phyloP scores from a whole-genome alignment of 2,797 vertebrate species.

The Labroides dimidiatus region DNA sequence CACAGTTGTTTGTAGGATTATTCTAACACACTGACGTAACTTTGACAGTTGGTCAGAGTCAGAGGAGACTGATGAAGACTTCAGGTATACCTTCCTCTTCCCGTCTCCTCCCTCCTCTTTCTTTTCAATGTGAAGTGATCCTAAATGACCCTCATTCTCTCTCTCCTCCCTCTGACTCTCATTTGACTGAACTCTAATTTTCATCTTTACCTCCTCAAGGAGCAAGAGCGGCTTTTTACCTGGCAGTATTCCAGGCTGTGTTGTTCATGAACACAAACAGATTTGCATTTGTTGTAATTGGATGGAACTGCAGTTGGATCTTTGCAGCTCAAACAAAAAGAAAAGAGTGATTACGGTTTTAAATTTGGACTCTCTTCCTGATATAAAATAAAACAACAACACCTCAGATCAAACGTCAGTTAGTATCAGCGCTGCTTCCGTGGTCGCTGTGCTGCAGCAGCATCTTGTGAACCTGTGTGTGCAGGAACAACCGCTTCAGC shows the following conservation, averaged over 20 bases:
- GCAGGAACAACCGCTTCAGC: constrained; percentile 30
- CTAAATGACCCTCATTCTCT: constrained; percentile 55
- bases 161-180: constrained; percentile 13
- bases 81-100: constrained; percentile 85
- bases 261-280: constrained; percentile 52
- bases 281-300: background rate
- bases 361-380: too few relatives aligned
- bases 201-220: constrained; percentile 18
- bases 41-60: constrained; percentile 92
- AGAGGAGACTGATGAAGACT: constrained; percentile 88
- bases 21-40: constrained; percentile 86
- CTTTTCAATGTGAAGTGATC: constrained; percentile 73
- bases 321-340: too few relatives aligned
- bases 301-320: too few relatives aligned
- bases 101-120: constrained; percentile 50
- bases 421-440: too few relatives aligned
- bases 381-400: too few relatives aligned
- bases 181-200: constrained; percentile 45
- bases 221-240: constrained; percentile 23
- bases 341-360: too few relatives aligned
- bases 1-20: constrained; percentile 24
- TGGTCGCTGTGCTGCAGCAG: background rate
- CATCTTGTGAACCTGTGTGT: constrained; percentile 33
- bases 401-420: too few relatives aligned
- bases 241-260: background rate